These are phyloP conservation scores for Steinernema feltiae DNA, from an alignment of 1,140 invertebrate genomes.

Conservation along the genomic window DNA sequence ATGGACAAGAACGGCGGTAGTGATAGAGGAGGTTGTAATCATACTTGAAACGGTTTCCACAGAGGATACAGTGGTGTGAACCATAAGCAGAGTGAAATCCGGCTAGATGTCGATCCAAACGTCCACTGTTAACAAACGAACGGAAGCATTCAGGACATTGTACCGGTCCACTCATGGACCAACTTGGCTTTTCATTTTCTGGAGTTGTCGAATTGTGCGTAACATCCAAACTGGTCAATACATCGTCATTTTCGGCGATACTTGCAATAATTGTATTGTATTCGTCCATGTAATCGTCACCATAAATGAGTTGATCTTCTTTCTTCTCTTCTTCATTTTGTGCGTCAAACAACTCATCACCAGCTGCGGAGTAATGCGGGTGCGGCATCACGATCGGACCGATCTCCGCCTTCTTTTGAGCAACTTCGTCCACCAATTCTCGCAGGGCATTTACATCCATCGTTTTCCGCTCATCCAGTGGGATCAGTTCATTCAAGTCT, in stretches of 20 bases:
- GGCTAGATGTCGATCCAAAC: constrained; percentile 46
- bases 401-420: constrained; percentile 42
- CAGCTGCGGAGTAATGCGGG: too few species aligned
- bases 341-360: too few species aligned
- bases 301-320: too few species aligned
- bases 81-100: constrained; percentile 46
- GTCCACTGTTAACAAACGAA: constrained; percentile 19
- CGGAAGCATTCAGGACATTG: constrained; percentile 9
- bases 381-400: constrained; percentile 40
- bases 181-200: too few species aligned
- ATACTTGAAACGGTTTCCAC: constrained; percentile 53
- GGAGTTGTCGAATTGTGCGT: too few species aligned
- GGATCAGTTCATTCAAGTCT: constrained; percentile 49
- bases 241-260: too few species aligned
- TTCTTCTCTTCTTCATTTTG: too few species aligned
- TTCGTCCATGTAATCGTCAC: too few species aligned
- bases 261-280: too few species aligned
- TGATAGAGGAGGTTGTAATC: constrained; percentile 55
- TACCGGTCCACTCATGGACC: not conserved
- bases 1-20: constrained; percentile 49
- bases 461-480: constrained; percentile 25
- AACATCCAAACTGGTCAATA: too few species aligned
- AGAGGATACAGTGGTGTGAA: constrained; percentile 49
- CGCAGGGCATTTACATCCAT: constrained; percentile 49
- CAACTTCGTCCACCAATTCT: constrained; percentile 48